These are phyloP conservation scores for Eciton burchellii DNA, from an alignment of 1,140 invertebrate species.

Conservation along the genomic window DNA sequence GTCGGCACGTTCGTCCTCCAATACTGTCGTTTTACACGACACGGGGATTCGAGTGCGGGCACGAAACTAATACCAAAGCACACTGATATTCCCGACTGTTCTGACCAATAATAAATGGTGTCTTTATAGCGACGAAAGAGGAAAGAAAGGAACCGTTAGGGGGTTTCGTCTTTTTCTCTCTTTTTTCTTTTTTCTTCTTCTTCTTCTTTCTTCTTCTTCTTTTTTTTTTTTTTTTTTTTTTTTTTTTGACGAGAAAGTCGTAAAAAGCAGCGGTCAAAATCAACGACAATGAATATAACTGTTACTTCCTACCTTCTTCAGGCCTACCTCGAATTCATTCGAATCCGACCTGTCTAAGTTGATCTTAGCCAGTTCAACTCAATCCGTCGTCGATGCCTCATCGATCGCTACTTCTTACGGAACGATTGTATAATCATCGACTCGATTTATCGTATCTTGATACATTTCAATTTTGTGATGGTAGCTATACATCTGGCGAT, in stretches of 20 bases:
- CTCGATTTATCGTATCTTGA: background rate
- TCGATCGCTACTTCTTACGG: constrained; percentile 39
- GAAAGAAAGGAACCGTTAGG: constrained; percentile 75
- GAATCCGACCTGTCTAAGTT: constrained; percentile 16
- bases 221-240: too few species aligned
- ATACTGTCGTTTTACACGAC: constrained; percentile 62
- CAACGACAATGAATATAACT: constrained; percentile 79
- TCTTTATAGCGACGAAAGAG: constrained; percentile 26
- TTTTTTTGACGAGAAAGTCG: constrained; percentile 79
- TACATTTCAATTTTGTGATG: background rate
- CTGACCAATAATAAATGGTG: constrained; percentile 59
- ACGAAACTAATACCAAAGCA: constrained; percentile 55
- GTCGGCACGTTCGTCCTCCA: constrained; percentile 78
- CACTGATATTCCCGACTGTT: constrained; percentile 36
- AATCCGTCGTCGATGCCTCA: constrained; percentile 66
- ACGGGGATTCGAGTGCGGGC: constrained; percentile 63
- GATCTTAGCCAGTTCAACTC: constrained; percentile 60
- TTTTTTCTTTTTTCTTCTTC: too few species aligned
- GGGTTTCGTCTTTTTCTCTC: too few species aligned
- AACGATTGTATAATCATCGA: background rate
- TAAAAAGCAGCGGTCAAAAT: constrained; percentile 74
- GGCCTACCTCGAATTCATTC: constrained; percentile 44
- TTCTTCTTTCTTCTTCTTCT: too few species aligned
- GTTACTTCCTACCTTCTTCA: constrained; percentile 71
- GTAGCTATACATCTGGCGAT: too few species aligned